A percentile compares a stretch with the other conserved stretches of the same genome.
Evolutionary conservation across 2,113 vertebrate genomes (phyloP).

Genomic region (Caranx ignobilis): DNA sequence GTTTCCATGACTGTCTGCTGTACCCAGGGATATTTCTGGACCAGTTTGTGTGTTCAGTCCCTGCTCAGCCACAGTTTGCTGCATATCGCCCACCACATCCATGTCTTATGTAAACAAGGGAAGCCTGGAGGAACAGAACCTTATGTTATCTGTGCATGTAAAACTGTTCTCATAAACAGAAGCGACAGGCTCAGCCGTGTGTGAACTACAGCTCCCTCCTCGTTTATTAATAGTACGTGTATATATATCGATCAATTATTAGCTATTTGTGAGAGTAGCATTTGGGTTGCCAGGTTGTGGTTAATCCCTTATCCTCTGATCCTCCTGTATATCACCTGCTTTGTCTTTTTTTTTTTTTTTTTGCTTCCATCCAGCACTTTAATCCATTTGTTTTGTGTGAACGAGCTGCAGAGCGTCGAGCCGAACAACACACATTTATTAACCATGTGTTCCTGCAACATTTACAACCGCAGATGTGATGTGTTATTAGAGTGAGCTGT

Average conservation of each 20-base stretch:
- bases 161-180: neutral
- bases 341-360: neutral
- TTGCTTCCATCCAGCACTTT: neutral
- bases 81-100: slow-evolving; percentile 28
- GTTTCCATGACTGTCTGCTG: slow-evolving; percentile 3
- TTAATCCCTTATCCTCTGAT: neutral
- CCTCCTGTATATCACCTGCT: neutral
- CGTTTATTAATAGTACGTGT: neutral
- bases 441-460: slow-evolving; percentile 10
- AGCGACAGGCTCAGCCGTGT: neutral
- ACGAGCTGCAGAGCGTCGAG: neutral
- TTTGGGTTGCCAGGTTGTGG: neutral
- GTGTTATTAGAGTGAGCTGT: neutral
- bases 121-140: slow-evolving; percentile 20
- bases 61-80: slow-evolving; percentile 15
- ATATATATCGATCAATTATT: neutral
- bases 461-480: slow-evolving; percentile 13
- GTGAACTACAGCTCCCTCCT: neutral
- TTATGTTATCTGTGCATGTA: slow-evolving; percentile 1
- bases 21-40: slow-evolving; percentile 30
- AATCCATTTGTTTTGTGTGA: slow-evolving; percentile 12
- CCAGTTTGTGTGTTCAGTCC: slow-evolving; percentile 20
- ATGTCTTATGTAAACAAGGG: slow-evolving; percentile 26
- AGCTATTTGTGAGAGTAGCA: neutral
- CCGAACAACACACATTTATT: slow-evolving; percentile 12